Percentiles rank a stretch among this genome's conserved stretches.
Evolutionary conservation across 2,113 vertebrate genomes (phyloP).

Genomic region (Corythornis madagascariensis): DNA sequence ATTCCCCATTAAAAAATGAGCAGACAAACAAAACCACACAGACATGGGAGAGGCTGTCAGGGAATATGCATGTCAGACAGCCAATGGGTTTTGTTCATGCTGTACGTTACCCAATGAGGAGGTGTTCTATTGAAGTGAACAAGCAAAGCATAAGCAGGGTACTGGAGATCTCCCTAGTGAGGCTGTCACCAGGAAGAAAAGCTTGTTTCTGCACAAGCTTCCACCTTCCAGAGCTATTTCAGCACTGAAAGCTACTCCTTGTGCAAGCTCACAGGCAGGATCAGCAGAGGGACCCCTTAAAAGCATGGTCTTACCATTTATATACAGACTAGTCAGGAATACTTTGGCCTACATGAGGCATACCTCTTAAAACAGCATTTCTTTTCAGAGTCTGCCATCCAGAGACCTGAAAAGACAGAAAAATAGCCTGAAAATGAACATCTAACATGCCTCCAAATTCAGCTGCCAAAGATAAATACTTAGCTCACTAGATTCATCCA

Average conservation of each 20-base stretch:
- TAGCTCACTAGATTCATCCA: neutral
- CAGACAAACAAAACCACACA: neutral
- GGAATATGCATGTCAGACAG: neutral
- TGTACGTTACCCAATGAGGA: neutral
- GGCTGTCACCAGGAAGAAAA: neutral
- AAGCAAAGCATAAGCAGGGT: neutral
- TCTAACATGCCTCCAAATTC: neutral
- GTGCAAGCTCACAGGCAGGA: neutral
- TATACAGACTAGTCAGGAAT: neutral
- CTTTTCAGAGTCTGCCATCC: conserved; percentile 73
- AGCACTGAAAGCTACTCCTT: neutral
- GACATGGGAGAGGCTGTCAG: neutral
- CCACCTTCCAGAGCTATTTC: neutral
- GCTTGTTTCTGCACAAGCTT: neutral
- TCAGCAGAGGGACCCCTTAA: neutral
- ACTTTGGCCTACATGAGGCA: conserved; percentile 30
- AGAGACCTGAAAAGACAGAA: conserved; percentile 72
- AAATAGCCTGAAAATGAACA: conserved; percentile 54
- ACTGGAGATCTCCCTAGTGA: neutral
- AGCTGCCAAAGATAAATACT: neutral
- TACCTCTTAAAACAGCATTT: conserved; percentile 73
- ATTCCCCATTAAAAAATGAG: neutral
- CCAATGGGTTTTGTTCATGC: neutral
- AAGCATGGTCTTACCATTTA: neutral
- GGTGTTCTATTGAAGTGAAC: neutral